Percentiles rank a stretch among this genome's conserved stretches.
Evolutionary conservation across 1,140 invertebrate genomes (phyloP).

Genomic region (Metopolophium dirhodum): DNA sequence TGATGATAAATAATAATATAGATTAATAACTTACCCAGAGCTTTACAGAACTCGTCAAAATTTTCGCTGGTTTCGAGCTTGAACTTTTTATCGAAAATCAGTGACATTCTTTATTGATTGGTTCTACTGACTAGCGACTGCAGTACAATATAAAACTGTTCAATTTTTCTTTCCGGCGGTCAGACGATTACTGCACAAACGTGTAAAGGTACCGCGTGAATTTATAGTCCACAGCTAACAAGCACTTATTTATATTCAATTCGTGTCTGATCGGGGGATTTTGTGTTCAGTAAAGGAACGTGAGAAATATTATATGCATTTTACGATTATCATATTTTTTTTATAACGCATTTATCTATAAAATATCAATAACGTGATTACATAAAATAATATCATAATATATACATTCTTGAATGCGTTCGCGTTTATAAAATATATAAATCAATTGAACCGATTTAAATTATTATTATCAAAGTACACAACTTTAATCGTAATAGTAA

Average conservation of each 20-base stretch:
- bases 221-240: background rate
- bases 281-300: background rate
- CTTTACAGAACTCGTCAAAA: constrained; percentile 88
- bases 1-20: too few species aligned
- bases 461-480: background rate
- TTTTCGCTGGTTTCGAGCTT: constrained; percentile 74
- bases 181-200: background rate
- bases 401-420: background rate
- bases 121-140: background rate
- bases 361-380: background rate
- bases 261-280: background rate
- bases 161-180: background rate
- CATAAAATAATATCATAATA: background rate
- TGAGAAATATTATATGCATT: background rate
- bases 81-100: constrained; percentile 70
- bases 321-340: background rate
- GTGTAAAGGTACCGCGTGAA: background rate
- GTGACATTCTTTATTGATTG: background rate
- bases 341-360: background rate
- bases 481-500: background rate
- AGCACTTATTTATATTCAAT: background rate
- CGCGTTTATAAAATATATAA: background rate
- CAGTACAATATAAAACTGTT: background rate
- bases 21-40: constrained; percentile 72
- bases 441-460: background rate